Evolutionary conservation across 2,113 vertebrate species (phyloP), one percentile per base, ranked within the genome.

Genomic region (Maccullochella peelii): DNA sequence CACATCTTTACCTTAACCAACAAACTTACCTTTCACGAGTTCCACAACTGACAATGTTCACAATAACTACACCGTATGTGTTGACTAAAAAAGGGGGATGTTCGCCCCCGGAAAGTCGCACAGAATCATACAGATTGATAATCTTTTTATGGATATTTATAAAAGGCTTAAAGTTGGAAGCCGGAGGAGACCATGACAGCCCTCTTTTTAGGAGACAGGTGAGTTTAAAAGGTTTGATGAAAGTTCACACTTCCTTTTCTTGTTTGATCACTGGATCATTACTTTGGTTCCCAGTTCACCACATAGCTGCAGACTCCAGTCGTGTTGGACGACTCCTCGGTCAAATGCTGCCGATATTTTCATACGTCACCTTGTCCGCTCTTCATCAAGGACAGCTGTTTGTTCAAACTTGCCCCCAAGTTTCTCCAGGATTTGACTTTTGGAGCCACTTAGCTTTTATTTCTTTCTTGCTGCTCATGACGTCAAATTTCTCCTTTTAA

Each of bases 201-300:
- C 9, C n/a, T 73, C 9, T 4, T 30, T 65, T n/a, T 15, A 14
- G 65, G 8, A 69, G 62, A 59, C 62, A 49, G 86, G 80, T 75
- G 82, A 86, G 79, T n/a, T 52, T 33, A 33, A 12, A 42, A 57
- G 30, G 12, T 6, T 1, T 83, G 85, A 70, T 86, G 77, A 92
- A 93, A 90, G 91, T 90, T 92, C 93, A 90, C 91, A 90, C 85
- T 93, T 92, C 33, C 90, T 89, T 88, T 86, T 74, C 65, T 65
- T 6, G 42, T 68, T 18, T 21, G 18, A 52, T 52, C 25, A 33
- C 33, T 33, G 33, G 33, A 33, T 33, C n/a, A 9, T 52, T 11
- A 1, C 4, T 33, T 11, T 14, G 8, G 55, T 21, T 27, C 36
- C 40, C 38, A 38, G 33, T 0, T 11, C 10, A 20, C 25, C 44